Percentiles rank a stretch among this genome's conserved stretches.
phyloP scores from a whole-genome alignment of 2,888 invertebrate genomes.

The Furcula furcula region DNA sequence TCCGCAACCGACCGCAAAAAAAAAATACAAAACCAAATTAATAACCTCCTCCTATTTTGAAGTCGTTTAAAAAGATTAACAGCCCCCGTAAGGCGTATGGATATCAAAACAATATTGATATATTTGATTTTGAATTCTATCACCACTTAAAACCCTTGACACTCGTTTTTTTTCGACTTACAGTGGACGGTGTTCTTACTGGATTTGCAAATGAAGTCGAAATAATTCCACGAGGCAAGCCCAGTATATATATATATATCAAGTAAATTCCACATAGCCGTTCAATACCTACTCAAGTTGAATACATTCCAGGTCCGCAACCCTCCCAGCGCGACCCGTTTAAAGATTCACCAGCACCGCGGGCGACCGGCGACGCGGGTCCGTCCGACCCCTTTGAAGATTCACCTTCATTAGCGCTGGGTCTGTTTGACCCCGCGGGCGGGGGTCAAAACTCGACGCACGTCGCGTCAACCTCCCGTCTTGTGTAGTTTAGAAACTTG shows the following conservation, averaged over 20 bases:
- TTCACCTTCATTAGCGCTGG: slow-evolving; percentile 75
- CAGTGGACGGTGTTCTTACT: background rate
- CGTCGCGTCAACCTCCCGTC: slow-evolving; percentile 29
- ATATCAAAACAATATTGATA: no score
- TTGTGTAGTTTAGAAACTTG: slow-evolving; percentile 21
- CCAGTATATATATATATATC: background rate
- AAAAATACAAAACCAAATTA: no score
- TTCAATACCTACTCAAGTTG: slow-evolving; percentile 34
- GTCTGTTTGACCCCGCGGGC: slow-evolving; percentile 62
- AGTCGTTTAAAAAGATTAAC: no score
- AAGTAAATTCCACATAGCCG: slow-evolving; percentile 14
- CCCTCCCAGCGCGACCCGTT: slow-evolving; percentile 54
- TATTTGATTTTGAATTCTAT: no score
- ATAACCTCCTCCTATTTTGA: no score
- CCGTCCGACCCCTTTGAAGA: slow-evolving; percentile 71
- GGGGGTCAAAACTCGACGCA: slow-evolving; percentile 23
- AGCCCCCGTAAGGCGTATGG: no score
- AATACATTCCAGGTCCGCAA: slow-evolving; percentile 51
- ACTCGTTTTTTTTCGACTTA: no score
- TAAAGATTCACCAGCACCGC: slow-evolving; percentile 74
- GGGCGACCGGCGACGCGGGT: slow-evolving; percentile 52
- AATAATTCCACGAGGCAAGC: no score
- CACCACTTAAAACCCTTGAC: no score
- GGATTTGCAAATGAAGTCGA: background rate
- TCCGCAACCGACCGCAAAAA: slow-evolving; percentile 50